Evolutionary conservation across 2,888 invertebrate species (phyloP).

Genomic region (Drosophila hawaiiensis): DNA sequence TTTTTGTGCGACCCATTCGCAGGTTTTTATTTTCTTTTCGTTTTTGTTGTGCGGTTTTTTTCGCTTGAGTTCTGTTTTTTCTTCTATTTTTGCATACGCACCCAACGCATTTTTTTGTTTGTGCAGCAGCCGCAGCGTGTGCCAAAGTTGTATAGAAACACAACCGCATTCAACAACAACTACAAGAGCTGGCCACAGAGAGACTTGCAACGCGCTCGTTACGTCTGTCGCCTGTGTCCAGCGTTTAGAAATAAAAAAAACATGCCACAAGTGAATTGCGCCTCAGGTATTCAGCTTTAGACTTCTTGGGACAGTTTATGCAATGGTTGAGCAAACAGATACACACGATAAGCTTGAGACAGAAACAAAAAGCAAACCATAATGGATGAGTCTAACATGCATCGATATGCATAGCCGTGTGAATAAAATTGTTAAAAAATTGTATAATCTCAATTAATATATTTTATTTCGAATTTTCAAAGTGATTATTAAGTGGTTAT

Average conservation of each 20-base stretch:
- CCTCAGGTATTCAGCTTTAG: not conserved
- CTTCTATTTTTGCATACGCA: slow-evolving; percentile 61
- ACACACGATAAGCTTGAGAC: not conserved
- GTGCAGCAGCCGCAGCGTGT: slow-evolving; percentile 60
- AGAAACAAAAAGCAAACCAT: slow-evolving; percentile 3
- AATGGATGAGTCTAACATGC: slow-evolving; percentile 9
- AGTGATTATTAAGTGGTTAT: too few relatives aligned
- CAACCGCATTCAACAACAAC: slow-evolving; percentile 17
- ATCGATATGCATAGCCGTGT: not conserved
- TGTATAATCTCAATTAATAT: not conserved
- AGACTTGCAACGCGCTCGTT: slow-evolving; percentile 29
- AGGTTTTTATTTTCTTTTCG: slow-evolving; percentile 10
- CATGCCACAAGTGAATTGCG: slow-evolving; percentile 32
- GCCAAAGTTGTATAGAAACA: slow-evolving; percentile 54
- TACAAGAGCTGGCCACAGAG: not conserved
- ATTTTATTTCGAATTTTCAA: not conserved
- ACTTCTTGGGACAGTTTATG: slow-evolving; percentile 12
- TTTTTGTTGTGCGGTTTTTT: slow-evolving; percentile 1
- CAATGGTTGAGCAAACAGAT: slow-evolving; percentile 16
- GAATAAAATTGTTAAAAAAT: not conserved
- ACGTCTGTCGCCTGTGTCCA: slow-evolving; percentile 27
- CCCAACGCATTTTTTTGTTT: slow-evolving; percentile 64
- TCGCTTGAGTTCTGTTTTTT: slow-evolving; percentile 1
- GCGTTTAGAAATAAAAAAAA: slow-evolving; percentile 17
- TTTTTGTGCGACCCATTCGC: slow-evolving; percentile 51